phyloP scores from a whole-genome alignment of 2,113 vertebrate genomes.

The Leptosomus discolor region DNA sequence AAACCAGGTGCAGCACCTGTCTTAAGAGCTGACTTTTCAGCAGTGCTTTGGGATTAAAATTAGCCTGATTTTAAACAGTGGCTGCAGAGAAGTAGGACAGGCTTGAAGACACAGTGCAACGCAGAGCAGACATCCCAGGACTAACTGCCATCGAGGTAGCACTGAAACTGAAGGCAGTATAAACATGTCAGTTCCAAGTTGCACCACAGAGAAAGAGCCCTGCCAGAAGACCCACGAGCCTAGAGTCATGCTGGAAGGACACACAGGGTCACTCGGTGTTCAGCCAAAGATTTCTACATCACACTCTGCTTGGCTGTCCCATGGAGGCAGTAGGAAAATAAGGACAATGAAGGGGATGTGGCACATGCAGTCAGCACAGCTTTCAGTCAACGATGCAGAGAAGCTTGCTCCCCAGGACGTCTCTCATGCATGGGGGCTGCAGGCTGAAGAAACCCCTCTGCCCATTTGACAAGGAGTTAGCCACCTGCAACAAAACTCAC shows the following conservation, averaged over 20 bases:
- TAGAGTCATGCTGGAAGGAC: not conserved
- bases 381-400: not conserved
- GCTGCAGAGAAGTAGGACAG: not conserved
- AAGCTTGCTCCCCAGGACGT: not conserved
- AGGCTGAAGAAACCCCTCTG: not conserved
- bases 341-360: not conserved
- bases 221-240: not conserved
- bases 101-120: not conserved
- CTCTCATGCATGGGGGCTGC: not conserved
- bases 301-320: not conserved
- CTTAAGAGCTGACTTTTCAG: not conserved
- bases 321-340: not conserved
- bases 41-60: not conserved
- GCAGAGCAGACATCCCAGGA: not conserved
- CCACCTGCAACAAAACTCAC: not conserved
- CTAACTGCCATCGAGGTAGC: not conserved
- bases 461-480: not conserved
- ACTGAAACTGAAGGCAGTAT: not conserved
- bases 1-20: not conserved
- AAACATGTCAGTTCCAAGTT: not conserved
- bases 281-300: slow-evolving; percentile 11
- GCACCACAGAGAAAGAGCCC: not conserved
- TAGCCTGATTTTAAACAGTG: not conserved
- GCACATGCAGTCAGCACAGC: not conserved
- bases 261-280: not conserved